Base-by-base conservation (phyloP, 2,888 invertebrate species). In the Leuctra nigra region DNA sequence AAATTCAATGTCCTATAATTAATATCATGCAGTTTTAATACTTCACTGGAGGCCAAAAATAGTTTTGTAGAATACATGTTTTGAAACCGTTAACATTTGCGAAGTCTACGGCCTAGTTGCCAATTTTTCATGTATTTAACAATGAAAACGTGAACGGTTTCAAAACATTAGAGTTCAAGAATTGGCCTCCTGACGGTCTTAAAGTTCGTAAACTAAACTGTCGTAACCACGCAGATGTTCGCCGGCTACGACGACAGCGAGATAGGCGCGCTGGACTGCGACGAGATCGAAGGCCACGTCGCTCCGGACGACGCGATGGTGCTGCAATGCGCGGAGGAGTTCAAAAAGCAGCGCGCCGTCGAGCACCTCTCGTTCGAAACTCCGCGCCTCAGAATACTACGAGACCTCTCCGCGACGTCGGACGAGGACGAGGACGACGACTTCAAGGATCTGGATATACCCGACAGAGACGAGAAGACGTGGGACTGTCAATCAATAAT, bases 401-500 rank as follows among this genome's bases (percentile, higher is more conserved):
- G 60, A 68, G 66, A 60, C 61, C 68, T 53, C 59, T 67, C 2
- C 65, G 67, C n/a, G 59, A 54, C 7, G 62, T 61, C 56, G 14
- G 75, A 73, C 9, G 72, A 73, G 38, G 71, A 73, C 22, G 74
- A 77, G 1, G 81, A 81, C 35, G 81, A 83, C 2, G 77, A 80
- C 59, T 74, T 84, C 11, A 70, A 83, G 35, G 76, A 77, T 29
- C 72, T 82, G 0, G 73, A 82, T 29, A 80, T 85, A 1, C 78
- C 82, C 24, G 78, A 82, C 54, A 74, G 77, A 0, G 79, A 82
- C 62, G 79, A 78, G 64, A 78, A 82, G 61, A 85, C 83, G 69
- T 93, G 88, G 89, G 95, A 96, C 73, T 95, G 95, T 67, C 89
- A 95, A 75, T 90, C 90, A 56, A 87, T 95, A 63, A 74, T 95